Conservation (phyloP, 2,797 vertebrate species). For the Pseudopleuronectes americanus region DNA sequence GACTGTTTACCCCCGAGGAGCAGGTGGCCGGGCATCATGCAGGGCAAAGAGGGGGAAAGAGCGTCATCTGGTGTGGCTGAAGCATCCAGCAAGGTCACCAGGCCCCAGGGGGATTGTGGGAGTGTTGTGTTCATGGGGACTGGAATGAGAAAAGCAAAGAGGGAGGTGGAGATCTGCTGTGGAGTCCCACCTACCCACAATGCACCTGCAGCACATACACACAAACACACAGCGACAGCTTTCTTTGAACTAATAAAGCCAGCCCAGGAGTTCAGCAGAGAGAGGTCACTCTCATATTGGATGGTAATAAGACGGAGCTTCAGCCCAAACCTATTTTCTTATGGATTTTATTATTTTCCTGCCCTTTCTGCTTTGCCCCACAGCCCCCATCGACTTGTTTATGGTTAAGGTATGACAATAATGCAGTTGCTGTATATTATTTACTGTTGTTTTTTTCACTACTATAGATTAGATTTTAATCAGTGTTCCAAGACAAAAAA, state of each 20-base stretch:
- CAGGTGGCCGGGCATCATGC: constrained; percentile 15
- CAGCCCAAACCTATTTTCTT: constrained; percentile 52
- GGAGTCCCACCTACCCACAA: constrained; percentile 10
- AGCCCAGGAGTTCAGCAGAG: constrained; percentile 48
- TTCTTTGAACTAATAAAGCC: constrained; percentile 46
- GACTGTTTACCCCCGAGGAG: constrained; percentile 22
- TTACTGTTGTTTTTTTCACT: constrained; percentile 32
- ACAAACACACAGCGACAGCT: constrained; percentile 1
- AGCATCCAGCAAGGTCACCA: constrained; percentile 32
- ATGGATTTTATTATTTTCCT: constrained; percentile 60
- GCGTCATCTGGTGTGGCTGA: constrained; percentile 33
- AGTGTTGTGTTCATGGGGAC: constrained; percentile 35
- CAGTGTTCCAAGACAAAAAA: background rate
- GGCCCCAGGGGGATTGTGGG: constrained; percentile 20
- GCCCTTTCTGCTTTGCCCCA: constrained; percentile 19
- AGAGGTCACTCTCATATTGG: constrained; percentile 45
- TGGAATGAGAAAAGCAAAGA: constrained; percentile 44
- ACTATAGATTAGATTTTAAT: constrained; percentile 22
- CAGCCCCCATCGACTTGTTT: constrained; percentile 12
- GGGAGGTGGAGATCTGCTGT: constrained; percentile 22
- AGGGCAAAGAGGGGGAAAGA: constrained; percentile 3
- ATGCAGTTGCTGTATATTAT: background rate
- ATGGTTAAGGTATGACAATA: constrained; percentile 20
- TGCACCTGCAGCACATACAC: constrained; percentile 17
- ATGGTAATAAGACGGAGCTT: constrained; percentile 51